Conservation (phyloP, 2,888 invertebrate genomes). For the Atethmia centrago region DNA sequence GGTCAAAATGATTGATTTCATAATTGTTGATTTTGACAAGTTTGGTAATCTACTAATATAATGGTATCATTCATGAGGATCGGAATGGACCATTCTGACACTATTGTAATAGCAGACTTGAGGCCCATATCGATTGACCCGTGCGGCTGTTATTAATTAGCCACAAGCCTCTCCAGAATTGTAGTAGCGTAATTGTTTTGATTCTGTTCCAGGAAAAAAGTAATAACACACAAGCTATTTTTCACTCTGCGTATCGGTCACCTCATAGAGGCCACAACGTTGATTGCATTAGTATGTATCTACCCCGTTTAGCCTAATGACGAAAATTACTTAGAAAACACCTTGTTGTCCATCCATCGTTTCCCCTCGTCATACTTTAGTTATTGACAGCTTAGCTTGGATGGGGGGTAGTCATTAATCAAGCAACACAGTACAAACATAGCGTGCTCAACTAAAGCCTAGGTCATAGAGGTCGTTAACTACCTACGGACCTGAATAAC, state of each 20-base stretch:
- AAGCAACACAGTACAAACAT: constrained; percentile 20
- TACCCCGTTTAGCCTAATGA: neutral
- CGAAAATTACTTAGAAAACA: constrained; percentile 5
- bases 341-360: neutral
- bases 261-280: neutral
- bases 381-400: constrained; percentile 40
- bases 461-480: constrained; percentile 32
- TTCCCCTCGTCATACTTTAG: neutral
- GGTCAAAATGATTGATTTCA: too few relatives aligned
- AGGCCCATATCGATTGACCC: too few relatives aligned
- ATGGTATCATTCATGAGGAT: too few relatives aligned
- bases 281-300: neutral
- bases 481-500: neutral
- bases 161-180: neutral
- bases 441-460: constrained; percentile 12
- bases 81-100: too few relatives aligned
- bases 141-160: too few relatives aligned
- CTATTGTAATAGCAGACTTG: too few relatives aligned
- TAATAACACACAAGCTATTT: neutral
- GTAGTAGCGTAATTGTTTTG: neutral
- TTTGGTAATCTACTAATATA: too few relatives aligned
- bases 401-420: constrained; percentile 25
- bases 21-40: too few relatives aligned
- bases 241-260: neutral
- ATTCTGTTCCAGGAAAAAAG: neutral